Percentiles rank a stretch among this genome's conserved stretches.
Conservation (phyloP, 92 coral and sea anemone species). For the Epizoanthus stellaris region DNA sequence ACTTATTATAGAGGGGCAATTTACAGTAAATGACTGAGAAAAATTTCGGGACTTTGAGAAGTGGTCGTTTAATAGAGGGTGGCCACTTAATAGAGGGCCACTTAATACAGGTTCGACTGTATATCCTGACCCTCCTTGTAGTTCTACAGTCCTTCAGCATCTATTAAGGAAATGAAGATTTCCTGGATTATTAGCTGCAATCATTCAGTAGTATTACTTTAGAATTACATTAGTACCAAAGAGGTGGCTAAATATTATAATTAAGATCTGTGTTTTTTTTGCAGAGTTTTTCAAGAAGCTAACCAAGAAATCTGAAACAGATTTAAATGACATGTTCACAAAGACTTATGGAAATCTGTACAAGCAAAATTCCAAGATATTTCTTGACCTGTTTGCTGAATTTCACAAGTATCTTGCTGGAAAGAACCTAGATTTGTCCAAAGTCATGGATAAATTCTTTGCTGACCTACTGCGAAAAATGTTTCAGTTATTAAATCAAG, state of each 20-base stretch:
- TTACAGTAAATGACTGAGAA: too few species aligned
- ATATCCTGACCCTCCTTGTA: too few species aligned
- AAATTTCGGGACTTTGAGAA: too few species aligned
- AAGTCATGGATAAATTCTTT: slow-evolving; percentile 80
- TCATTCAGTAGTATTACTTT: too few species aligned
- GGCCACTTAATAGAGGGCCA: too few species aligned
- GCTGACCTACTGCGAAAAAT: slow-evolving; percentile 70
- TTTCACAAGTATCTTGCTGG: slow-evolving; percentile 67
- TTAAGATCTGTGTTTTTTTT: not conserved
- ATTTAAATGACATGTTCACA: slow-evolving; percentile 26
- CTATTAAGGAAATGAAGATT: too few species aligned
- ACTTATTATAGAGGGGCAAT: too few species aligned
- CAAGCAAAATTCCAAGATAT: slow-evolving; percentile 41
- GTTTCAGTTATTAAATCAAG: slow-evolving; percentile 72
- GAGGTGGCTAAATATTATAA: too few species aligned
- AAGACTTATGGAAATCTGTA: slow-evolving; percentile 28
- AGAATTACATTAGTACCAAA: not conserved
- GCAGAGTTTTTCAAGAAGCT: slow-evolving; percentile 19
- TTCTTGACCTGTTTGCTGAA: slow-evolving; percentile 69
- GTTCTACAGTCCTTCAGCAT: too few species aligned
- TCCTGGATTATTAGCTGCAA: too few species aligned
- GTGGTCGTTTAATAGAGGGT: too few species aligned
- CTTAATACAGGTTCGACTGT: too few species aligned
- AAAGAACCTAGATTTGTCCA: slow-evolving; percentile 55
- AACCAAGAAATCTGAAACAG: slow-evolving; percentile 12